Evolutionary conservation across 92 coral and sea anemone genomes (phyloP), one percentile per base, ranked within the genome.

Genomic region (Zoanthus sociatus): DNA sequence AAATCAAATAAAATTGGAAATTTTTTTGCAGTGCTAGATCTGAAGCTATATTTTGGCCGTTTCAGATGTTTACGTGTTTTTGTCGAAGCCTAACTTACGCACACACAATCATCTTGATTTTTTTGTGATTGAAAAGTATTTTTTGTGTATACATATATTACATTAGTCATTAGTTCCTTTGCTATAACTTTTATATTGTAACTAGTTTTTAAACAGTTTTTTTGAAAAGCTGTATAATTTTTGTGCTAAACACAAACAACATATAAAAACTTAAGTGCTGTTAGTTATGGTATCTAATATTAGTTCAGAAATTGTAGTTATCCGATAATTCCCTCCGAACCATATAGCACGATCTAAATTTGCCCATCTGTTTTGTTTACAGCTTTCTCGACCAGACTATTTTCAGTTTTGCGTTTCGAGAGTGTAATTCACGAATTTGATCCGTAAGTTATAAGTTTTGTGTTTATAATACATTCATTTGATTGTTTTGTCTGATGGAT

Each of bases 371-470:
- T 88, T 79, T 69, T 84, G 44, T 76, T 83, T 71, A 6, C 94
- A 95, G 99, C 99, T 9, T 97, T 97, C 81, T 94, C 99, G 5
- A 95, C 99, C 2, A 93, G 99, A 67, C 64, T 97, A 83, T 97
- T 97, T 88, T 97, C 99, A n/a, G 99, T 97, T 14, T 79, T 97
- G 71, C 91, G 99, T 26, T 97, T 95, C 73, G 99, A 97, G 87
- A 97, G 99, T 78, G 99, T 97, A 54, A 97, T 97, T 86, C 99
- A 97, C 91, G 99, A 97, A 87, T 97, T 97, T 84, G 99, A 97
- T 97, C 99, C 99, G 99, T 97, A 88, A 97, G 99, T 97, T 86
- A 21, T 37, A 15, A 7, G 68, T 61, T 16, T 20, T 60, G 21
- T 30, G 7, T 21, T 7, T 63, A 58, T 58, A 7, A 58, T 58